Evolutionary conservation across 2,113 vertebrate genomes (phyloP).

Genomic region (Etheostoma spectabile): DNA sequence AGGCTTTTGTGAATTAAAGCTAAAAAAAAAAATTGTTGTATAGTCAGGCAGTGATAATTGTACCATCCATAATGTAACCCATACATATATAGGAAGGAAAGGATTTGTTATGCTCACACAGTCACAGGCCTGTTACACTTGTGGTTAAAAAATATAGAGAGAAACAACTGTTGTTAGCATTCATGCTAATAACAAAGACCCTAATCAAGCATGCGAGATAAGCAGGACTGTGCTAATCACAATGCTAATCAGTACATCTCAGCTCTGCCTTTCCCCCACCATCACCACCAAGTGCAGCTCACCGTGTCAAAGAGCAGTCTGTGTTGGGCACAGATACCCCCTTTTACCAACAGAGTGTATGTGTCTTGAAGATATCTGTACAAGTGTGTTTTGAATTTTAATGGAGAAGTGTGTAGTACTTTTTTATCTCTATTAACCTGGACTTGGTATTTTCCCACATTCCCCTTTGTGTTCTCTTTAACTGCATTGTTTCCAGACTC

Average conservation of each 20-base stretch:
- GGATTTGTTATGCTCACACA: conserved; percentile 3
- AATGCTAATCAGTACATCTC: conserved; percentile 75
- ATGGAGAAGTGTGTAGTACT: conserved; percentile 49
- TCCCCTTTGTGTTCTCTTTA: conserved; percentile 82
- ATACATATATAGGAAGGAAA: neutral
- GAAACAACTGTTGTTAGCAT: conserved; percentile 27
- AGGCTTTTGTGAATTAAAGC: neutral
- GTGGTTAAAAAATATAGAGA: conserved; percentile 5
- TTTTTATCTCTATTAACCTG: conserved; percentile 37
- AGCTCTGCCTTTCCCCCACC: conserved; percentile 45
- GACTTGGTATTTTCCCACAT: conserved; percentile 28
- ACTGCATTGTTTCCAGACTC: conserved; percentile 88
- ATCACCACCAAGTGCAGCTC: conserved; percentile 35
- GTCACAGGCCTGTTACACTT: neutral
- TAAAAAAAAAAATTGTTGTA: neutral
- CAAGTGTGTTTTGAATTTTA: conserved; percentile 58
- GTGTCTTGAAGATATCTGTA: conserved; percentile 44
- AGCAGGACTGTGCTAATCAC: conserved; percentile 61
- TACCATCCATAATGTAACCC: neutral
- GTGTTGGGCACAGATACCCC: conserved; percentile 71
- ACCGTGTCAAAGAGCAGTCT: conserved; percentile 76
- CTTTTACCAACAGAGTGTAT: conserved; percentile 56
- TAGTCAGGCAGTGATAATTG: neutral
- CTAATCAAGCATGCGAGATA: conserved; percentile 60
- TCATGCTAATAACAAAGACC: conserved; percentile 49